Percentiles rank a stretch among this genome's conserved stretches.
phyloP scores from a whole-genome alignment of 2,888 invertebrate species.

The Troides aeacus region DNA sequence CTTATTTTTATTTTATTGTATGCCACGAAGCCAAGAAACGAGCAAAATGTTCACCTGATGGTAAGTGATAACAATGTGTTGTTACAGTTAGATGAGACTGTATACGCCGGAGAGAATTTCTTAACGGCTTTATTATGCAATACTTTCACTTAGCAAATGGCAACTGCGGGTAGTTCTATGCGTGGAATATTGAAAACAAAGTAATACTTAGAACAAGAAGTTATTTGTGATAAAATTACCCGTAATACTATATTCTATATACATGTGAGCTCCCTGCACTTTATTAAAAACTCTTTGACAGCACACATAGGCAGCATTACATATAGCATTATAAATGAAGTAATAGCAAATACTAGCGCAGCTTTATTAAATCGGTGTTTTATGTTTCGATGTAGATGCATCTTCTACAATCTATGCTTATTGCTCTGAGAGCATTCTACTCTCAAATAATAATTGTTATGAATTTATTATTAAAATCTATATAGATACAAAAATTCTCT shows the following conservation, averaged over 20 bases:
- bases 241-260: conserved; percentile 43
- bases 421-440: neutral
- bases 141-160: neutral
- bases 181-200: conserved; percentile 18
- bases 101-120: neutral
- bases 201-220: conserved; percentile 26
- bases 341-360: conserved; percentile 50
- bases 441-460: conserved; percentile 6
- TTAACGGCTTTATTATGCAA: neutral
- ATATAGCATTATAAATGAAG: conserved; percentile 61
- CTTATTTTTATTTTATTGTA: too few species aligned
- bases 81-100: too few species aligned
- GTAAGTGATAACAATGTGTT: too few species aligned
- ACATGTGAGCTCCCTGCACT: conserved; percentile 47
- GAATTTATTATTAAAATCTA: conserved; percentile 8
- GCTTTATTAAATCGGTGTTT: conserved; percentile 58
- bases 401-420: conserved; percentile 33
- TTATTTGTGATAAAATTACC: conserved; percentile 41
- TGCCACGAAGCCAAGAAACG: too few species aligned
- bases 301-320: conserved; percentile 42
- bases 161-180: neutral
- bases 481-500: neutral
- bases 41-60: too few species aligned
- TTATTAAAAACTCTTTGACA: conserved; percentile 55
- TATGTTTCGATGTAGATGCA: conserved; percentile 34